These are phyloP conservation scores for Latheticus oryzae DNA, from an alignment of 2,888 invertebrate genomes.

Conservation along the genomic window DNA sequence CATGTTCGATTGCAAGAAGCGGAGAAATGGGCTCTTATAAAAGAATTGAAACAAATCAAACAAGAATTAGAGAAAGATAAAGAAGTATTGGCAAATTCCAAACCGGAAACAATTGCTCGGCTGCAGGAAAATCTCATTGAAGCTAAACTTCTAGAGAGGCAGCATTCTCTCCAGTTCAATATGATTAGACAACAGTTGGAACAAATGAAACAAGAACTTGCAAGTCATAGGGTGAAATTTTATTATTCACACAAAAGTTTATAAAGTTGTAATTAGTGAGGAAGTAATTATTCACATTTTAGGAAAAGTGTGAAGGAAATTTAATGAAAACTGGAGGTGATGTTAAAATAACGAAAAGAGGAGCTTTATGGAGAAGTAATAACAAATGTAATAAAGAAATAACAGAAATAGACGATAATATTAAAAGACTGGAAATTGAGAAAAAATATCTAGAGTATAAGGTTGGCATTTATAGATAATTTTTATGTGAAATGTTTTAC, in stretches of 20 bases:
- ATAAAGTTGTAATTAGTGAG: no score
- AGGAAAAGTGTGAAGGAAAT: no score
- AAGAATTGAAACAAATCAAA: constrained; percentile 13
- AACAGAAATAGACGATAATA: constrained; percentile 1
- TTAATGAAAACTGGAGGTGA: constrained; percentile 4
- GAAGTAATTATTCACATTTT: no score
- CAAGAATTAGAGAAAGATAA: constrained; percentile 18
- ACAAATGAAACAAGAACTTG: constrained; percentile 15
- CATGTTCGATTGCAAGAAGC: constrained; percentile 11
- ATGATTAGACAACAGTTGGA: constrained; percentile 10
- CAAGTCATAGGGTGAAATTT: background rate
- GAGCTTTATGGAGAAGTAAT: constrained; percentile 8
- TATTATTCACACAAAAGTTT: background rate
- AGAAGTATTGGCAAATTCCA: constrained; percentile 10
- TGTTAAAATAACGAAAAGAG: constrained; percentile 5
- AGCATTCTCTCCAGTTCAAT: constrained; percentile 7
- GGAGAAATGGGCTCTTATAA: constrained; percentile 21
- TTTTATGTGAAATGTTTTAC: background rate
- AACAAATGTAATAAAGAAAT: constrained; percentile 2
- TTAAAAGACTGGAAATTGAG: constrained; percentile 14
- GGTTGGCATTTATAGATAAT: constrained; percentile 1
- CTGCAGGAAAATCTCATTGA: constrained; percentile 20
- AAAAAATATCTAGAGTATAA: constrained; percentile 5
- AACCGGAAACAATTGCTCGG: constrained; percentile 24
- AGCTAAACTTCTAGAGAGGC: constrained; percentile 1